Base-by-base conservation (phyloP, 1,140 invertebrate species). In the Drosophila paulistorum region DNA sequence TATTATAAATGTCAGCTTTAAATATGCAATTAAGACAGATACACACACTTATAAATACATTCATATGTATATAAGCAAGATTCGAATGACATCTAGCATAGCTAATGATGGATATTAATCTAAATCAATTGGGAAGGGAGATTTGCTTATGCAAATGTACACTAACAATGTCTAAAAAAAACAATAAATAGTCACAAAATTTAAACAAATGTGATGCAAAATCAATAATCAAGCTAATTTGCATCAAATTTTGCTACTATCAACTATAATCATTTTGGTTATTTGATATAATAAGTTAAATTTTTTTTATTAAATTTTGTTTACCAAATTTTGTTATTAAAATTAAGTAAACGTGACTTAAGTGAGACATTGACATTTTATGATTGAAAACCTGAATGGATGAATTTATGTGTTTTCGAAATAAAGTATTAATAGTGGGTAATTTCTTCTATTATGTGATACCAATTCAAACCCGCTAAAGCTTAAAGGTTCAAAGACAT, bases 1-100 rank as follows among this genome's bases (percentile, higher is more conserved):
- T 86, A 83, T 87, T 83, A 86, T 87, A 82, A 87, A 86, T 86
- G 82, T 87, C 82, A 83, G 84, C 82, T 83, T 87, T 79, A 86
- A 86, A 74, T 83, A 83, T 79, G 73, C 77, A 83, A 87, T 86
- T 86, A 86, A 87, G 76, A 65, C 76, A 66, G 65, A 68, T 79
- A 68, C 30, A 66, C 51, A 58, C 58, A 23, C 20, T 51, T 23
- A 48, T 3, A 11, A 23, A 7, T 14, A 45, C 7, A 51, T 51
- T 23, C 11, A 48, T 48, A 10, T 9, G 17, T 9, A 20, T 17
- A 48, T 48, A 20, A 10, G 20, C 17, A 51, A 51, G 14, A 23
- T 23, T 20, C 17, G 45, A 23, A 51, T 51, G 45, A 51, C 17
- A 51, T 51, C 45, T 51, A 23, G 45, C 45, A 51, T 51, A 51